Evolutionary conservation across 2,888 invertebrate genomes (phyloP).

Genomic region (Zaprionus lineosus): DNA sequence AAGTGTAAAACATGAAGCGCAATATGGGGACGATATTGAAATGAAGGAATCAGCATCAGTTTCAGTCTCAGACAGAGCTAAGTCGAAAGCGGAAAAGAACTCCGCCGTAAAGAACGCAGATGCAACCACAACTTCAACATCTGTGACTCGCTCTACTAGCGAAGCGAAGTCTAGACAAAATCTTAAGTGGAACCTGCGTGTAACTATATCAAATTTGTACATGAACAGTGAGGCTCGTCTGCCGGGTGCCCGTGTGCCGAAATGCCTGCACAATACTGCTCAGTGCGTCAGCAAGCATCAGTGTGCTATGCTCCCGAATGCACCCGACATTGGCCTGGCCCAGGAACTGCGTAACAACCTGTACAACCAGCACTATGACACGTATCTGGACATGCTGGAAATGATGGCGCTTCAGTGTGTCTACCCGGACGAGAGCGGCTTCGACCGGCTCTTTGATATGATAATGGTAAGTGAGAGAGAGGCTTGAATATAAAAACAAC

Average conservation of each 20-base stretch:
- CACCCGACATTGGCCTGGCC: constrained; percentile 56
- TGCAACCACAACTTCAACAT: constrained; percentile 7
- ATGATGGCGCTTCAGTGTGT: constrained; percentile 75
- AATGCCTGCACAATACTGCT: constrained; percentile 74
- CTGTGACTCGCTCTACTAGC: not conserved
- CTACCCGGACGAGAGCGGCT: constrained; percentile 77
- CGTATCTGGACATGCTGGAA: constrained; percentile 72
- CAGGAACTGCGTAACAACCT: constrained; percentile 66
- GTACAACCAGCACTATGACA: constrained; percentile 72
- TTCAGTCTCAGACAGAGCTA: not conserved
- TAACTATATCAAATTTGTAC: constrained; percentile 77
- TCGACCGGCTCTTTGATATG: constrained; percentile 78
- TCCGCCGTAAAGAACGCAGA: not conserved
- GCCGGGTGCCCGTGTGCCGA: constrained; percentile 69
- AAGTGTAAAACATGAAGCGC: not conserved
- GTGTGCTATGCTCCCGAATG: constrained; percentile 68
- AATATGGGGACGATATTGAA: constrained; percentile 18
- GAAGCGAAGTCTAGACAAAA: constrained; percentile 30
- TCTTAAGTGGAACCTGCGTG: constrained; percentile 65
- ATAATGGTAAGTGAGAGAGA: constrained; percentile 77
- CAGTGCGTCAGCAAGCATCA: constrained; percentile 78
- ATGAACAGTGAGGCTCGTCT: constrained; percentile 74
- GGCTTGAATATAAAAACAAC: not conserved
- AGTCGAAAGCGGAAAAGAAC: not conserved
- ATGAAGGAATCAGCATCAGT: constrained; percentile 7